Percentiles rank a stretch among this genome's conserved stretches.
Evolutionary conservation across 2,888 invertebrate species (phyloP).

Genomic region (Drosophila ezoana): DNA sequence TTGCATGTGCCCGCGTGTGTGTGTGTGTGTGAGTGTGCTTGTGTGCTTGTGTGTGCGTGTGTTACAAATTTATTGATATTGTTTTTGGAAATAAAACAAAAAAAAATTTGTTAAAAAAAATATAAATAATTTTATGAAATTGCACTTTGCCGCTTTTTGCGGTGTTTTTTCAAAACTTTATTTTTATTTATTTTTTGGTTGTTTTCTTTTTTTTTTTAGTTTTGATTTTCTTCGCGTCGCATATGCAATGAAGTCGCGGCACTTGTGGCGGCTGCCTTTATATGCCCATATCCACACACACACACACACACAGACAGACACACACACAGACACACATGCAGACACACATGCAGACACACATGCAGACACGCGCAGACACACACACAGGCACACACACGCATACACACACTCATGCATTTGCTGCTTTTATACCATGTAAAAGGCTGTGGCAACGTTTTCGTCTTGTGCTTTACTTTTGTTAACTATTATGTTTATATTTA

Average conservation of each 20-base stretch:
- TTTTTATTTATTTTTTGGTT: constrained; percentile 1
- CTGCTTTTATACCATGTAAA: constrained; percentile 39
- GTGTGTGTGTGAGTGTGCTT: not conserved
- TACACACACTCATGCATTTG: not conserved
- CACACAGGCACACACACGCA: constrained; percentile 8
- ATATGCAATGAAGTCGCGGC: constrained; percentile 60
- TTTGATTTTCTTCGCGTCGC: constrained; percentile 46
- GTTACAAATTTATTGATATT: constrained; percentile 11
- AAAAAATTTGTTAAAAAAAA: constrained; percentile 11
- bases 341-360: not conserved
- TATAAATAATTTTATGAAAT: not conserved
- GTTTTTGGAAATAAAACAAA: constrained; percentile 14
- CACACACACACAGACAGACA: constrained; percentile 13
- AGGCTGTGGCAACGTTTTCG: constrained; percentile 23
- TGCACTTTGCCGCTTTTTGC: constrained; percentile 36
- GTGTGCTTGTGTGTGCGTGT: constrained; percentile 21
- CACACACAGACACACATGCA: not conserved
- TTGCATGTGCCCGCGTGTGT: constrained; percentile 30
- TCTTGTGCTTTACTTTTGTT: not conserved
- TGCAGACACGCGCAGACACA: constrained; percentile 14
- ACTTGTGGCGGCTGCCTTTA: constrained; percentile 61
- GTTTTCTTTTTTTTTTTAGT: constrained; percentile 13
- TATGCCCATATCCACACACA: constrained; percentile 42
- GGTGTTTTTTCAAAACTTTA: constrained; percentile 2
- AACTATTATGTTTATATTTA: not conserved